Percentiles rank a stretch among this genome's conserved stretches.
These are phyloP conservation scores for Strix aluco DNA, from an alignment of 2,113 vertebrate genomes.

Conservation along the genomic window DNA sequence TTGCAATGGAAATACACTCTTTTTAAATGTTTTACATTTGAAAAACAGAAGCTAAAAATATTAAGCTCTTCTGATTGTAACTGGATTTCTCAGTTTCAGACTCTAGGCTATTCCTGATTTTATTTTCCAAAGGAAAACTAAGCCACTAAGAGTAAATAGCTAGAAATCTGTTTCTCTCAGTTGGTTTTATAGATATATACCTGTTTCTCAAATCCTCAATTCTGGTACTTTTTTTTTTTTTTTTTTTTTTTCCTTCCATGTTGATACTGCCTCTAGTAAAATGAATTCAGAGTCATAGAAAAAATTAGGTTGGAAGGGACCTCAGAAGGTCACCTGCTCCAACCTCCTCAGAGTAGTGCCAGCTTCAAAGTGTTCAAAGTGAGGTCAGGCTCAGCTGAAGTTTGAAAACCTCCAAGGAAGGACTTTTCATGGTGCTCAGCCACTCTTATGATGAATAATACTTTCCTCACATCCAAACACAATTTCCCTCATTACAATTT, in stretches of 20 bases:
- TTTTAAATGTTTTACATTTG: not conserved
- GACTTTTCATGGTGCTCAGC: not conserved
- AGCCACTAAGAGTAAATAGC: not conserved
- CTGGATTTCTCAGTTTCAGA: not conserved
- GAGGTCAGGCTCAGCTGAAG: not conserved
- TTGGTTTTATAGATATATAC: not conserved
- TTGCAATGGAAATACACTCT: not conserved
- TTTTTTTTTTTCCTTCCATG: not conserved
- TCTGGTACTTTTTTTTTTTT: not conserved
- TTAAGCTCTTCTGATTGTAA: not conserved
- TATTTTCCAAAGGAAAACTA: not conserved
- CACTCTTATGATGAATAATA: not conserved
- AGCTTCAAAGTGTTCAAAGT: not conserved
- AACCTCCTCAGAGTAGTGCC: not conserved
- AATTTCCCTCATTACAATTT: not conserved
- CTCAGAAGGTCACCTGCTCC: not conserved
- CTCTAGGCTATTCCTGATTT: not conserved
- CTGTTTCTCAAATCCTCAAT: not conserved
- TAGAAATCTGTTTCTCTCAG: not conserved
- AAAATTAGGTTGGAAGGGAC: not conserved
- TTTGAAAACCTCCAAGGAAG: not conserved
- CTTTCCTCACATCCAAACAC: not conserved
- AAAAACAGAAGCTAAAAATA: conserved; percentile 24
- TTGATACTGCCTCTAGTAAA: not conserved
- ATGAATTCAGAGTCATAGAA: not conserved